Conservation (phyloP, 2,888 invertebrate species). For the Leistus spinibarbis region DNA sequence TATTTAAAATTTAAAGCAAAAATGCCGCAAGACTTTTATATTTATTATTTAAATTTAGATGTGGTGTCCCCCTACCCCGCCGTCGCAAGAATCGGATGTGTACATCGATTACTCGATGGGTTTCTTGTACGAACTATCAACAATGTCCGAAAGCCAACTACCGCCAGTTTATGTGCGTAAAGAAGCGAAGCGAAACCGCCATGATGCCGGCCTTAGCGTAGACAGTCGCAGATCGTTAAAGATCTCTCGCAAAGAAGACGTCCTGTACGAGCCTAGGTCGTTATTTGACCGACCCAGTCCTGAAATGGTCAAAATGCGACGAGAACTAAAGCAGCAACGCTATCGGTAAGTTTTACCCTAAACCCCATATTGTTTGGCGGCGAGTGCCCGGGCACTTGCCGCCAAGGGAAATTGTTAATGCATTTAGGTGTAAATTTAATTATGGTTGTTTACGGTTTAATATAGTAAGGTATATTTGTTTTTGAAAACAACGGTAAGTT, state of each 20-base stretch:
- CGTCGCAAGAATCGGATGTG: conserved; percentile 89
- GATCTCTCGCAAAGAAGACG: conserved; percentile 72
- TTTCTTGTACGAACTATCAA: conserved; percentile 79
- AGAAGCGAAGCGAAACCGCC: conserved; percentile 73
- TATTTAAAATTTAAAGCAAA: conserved; percentile 62
- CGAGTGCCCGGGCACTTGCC: too few species aligned
- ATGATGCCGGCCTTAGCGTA: conserved; percentile 63
- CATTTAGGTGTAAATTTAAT: too few species aligned
- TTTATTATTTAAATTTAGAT: conserved; percentile 66
- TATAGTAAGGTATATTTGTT: too few species aligned
- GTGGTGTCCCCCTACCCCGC: conserved; percentile 98
- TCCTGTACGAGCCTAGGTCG: conserved; percentile 77
- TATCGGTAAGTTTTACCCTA: conserved; percentile 52
- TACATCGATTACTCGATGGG: conserved; percentile 86
- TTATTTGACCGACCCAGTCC: conserved; percentile 81
- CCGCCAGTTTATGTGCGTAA: conserved; percentile 82
- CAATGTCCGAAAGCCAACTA: conserved; percentile 78
- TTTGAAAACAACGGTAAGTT: too few species aligned
- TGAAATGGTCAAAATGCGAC: conserved; percentile 74
- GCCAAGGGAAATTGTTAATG: background rate
- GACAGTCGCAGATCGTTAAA: conserved; percentile 64
- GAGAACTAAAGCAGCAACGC: conserved; percentile 78
- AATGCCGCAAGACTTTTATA: conserved; percentile 85
- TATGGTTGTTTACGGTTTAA: too few species aligned
- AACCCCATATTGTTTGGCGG: background rate